Evolutionary conservation across 2,113 vertebrate species (phyloP).

Genomic region (Trematomus loennbergii): DNA sequence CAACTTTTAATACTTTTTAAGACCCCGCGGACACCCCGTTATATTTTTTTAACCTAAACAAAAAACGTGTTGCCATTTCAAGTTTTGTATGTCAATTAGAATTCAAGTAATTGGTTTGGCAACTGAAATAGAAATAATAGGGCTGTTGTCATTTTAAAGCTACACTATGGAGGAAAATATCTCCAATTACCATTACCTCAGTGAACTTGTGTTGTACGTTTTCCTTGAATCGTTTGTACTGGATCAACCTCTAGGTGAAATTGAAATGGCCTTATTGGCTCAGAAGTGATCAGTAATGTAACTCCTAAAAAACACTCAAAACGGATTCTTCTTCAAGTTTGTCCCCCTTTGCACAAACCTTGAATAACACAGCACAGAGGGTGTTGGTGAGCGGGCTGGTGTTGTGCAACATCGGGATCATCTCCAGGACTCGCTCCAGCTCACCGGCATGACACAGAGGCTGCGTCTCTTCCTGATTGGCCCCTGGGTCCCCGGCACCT

Average conservation of each 20-base stretch:
- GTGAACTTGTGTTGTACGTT: not conserved
- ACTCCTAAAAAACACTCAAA: too few species aligned
- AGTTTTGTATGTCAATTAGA: not conserved
- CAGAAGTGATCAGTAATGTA: not conserved
- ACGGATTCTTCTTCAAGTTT: not conserved
- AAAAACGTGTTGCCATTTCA: not conserved
- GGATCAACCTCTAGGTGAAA: not conserved
- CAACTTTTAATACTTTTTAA: too few species aligned
- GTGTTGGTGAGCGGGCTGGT: constrained; percentile 85
- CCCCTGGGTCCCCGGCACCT: not conserved
- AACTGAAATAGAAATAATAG: not conserved
- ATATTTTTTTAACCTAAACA: not conserved
- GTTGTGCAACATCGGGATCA: constrained; percentile 89
- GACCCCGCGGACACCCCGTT: too few species aligned
- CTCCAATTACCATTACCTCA: not conserved
- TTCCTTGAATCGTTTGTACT: not conserved
- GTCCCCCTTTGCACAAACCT: constrained; percentile 81
- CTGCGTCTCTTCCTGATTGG: constrained; percentile 25
- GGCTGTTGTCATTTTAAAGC: not conserved
- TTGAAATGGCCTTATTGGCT: not conserved
- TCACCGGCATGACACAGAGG: constrained; percentile 68
- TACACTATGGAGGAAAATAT: not conserved
- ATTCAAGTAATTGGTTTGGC: not conserved
- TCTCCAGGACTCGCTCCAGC: constrained; percentile 85
- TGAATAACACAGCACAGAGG: constrained; percentile 88